Conservation (phyloP, 2,797 vertebrate genomes). For the Enteromius afrohamiltoni region DNA sequence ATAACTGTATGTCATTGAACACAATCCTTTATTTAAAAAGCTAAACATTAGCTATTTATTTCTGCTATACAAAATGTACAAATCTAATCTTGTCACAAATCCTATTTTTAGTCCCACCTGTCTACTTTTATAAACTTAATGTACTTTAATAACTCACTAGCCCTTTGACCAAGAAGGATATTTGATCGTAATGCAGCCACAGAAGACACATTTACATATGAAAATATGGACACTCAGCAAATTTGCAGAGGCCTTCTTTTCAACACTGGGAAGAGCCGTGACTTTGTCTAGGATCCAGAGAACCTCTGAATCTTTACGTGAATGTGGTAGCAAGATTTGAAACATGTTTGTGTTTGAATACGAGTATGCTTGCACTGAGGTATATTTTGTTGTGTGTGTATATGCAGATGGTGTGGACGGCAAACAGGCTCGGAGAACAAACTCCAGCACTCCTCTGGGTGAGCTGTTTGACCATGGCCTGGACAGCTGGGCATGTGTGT, state of each 20-base stretch:
- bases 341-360: background rate
- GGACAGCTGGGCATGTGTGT: slow-evolving; percentile 97
- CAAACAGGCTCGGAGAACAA: slow-evolving; percentile 95
- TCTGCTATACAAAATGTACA: background rate
- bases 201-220: background rate
- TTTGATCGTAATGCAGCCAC: background rate
- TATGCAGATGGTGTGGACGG: slow-evolving; percentile 92
- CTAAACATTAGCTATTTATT: background rate
- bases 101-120: background rate
- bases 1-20: background rate
- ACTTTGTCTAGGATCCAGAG: background rate
- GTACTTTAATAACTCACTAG: slow-evolving; percentile 9
- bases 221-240: background rate
- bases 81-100: background rate
- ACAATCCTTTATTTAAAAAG: background rate
- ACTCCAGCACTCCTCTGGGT: slow-evolving; percentile 94
- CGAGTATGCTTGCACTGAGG: background rate
- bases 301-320: background rate
- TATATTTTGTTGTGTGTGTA: slow-evolving; percentile 13
- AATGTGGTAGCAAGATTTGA: background rate
- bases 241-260: background rate
- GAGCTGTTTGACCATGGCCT: slow-evolving; percentile 98
- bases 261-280: background rate
- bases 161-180: background rate
- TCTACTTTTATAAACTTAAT: background rate